phyloP scores from a whole-genome alignment of 2,888 invertebrate species.

The Sminthurinus aureus region DNA sequence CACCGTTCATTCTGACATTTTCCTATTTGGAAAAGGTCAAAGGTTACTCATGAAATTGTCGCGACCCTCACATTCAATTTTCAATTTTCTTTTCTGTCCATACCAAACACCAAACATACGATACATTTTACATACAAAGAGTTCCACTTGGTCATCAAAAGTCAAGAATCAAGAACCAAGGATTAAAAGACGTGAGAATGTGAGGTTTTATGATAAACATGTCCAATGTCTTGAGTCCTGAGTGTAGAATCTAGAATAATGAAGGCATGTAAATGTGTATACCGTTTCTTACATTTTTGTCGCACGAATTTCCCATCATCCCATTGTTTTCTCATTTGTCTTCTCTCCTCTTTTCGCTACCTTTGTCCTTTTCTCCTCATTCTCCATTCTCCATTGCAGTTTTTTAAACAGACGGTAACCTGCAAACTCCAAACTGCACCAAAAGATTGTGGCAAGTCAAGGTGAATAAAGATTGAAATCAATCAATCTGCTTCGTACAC shows the following conservation, averaged over 20 bases:
- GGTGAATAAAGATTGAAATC: constrained; percentile 18
- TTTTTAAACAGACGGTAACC: not conserved
- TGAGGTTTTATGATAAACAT: no score
- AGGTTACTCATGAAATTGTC: constrained; percentile 24
- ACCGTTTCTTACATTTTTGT: not conserved
- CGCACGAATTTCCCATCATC: constrained; percentile 26
- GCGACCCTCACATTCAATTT: constrained; percentile 21
- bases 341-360: no score
- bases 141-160: no score
- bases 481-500: not conserved
- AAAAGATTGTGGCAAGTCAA: constrained; percentile 18
- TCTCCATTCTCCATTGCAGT: not conserved
- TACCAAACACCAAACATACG: not conserved
- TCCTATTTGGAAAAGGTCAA: constrained; percentile 12
- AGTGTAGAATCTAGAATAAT: no score
- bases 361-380: not conserved
- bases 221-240: no score
- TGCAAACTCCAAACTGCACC: not conserved
- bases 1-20: constrained; percentile 15
- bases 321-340: not conserved
- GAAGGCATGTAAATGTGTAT: not conserved
- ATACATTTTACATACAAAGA: not conserved
- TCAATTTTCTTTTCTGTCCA: not conserved
- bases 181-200: not conserved
- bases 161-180: not conserved